Percentiles rank a stretch among this genome's conserved stretches.
These are phyloP conservation scores for Conger conger DNA, from an alignment of 2,113 vertebrate species.

Conservation along the genomic window DNA sequence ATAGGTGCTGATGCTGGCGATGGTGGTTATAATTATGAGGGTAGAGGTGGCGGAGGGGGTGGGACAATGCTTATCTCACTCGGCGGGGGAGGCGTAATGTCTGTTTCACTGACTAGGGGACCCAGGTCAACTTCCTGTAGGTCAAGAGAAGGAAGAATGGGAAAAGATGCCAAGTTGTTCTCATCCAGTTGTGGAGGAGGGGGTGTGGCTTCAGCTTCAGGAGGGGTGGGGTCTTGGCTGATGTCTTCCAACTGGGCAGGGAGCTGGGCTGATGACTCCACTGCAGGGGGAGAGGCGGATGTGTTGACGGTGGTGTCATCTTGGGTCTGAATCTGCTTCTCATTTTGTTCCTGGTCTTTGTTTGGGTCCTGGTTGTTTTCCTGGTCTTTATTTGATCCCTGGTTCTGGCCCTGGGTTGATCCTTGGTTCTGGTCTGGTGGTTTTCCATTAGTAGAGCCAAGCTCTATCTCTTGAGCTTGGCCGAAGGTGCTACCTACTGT, in stretches of 20 bases:
- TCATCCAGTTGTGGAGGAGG: background rate
- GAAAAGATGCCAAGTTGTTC: background rate
- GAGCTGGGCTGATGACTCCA: background rate
- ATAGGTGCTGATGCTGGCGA: too few relatives aligned
- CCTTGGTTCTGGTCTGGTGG: background rate
- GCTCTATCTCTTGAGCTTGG: background rate
- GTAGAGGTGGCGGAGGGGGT: background rate
- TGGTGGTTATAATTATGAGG: too few relatives aligned
- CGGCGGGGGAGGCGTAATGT: background rate
- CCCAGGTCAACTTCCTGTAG: background rate
- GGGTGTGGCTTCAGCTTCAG: background rate
- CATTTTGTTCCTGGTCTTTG: background rate
- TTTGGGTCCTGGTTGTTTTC: background rate
- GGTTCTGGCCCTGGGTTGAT: background rate
- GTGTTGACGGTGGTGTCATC: background rate
- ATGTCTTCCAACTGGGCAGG: background rate
- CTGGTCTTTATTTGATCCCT: background rate
- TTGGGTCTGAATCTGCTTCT: background rate
- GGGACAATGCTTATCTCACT: background rate
- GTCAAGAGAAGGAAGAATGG: background rate
- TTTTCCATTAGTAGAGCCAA: background rate
- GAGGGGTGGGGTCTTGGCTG: background rate
- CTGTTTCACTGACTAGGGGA: background rate
- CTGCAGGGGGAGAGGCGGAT: background rate
- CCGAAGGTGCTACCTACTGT: background rate